These are phyloP conservation scores for Amphiprion clarkii DNA, from an alignment of 2,797 vertebrate genomes.

Conservation along the genomic window DNA sequence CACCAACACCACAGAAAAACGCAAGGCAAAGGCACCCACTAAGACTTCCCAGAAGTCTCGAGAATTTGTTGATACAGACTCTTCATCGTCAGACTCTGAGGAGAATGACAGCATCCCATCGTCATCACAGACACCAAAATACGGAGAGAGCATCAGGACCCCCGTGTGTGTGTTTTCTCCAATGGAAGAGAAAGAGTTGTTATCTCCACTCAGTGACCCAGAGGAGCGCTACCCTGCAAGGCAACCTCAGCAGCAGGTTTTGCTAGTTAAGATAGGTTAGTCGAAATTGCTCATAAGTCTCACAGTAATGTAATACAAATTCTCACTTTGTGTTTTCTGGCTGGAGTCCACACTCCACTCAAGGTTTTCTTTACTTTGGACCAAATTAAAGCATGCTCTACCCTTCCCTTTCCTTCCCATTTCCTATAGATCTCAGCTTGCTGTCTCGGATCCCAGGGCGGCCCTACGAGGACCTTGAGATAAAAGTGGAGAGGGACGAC, in stretches of 20 bases:
- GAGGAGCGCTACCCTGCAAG: conserved; percentile 91
- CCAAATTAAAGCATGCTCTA: conserved; percentile 9
- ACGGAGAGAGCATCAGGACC: conserved; percentile 94
- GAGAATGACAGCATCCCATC: conserved; percentile 97
- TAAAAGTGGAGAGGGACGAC: conserved; percentile 92
- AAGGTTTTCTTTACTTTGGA: conserved; percentile 33
- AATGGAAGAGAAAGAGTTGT: conserved; percentile 96
- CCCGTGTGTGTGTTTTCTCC: conserved; percentile 93
- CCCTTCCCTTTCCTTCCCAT: conserved; percentile 40
- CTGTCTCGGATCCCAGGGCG: conserved; percentile 94
- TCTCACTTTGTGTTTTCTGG: background rate
- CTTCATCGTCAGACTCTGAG: conserved; percentile 98
- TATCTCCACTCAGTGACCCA: conserved; percentile 96
- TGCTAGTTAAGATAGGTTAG: conserved; percentile 94
- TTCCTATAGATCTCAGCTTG: conserved; percentile 90
- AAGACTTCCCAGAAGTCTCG: conserved; percentile 95
- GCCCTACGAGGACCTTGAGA: conserved; percentile 91
- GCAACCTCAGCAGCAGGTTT: conserved; percentile 84
- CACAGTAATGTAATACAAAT: background rate
- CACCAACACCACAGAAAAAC: conserved; percentile 85
- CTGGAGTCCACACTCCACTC: background rate
- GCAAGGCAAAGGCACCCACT: conserved; percentile 91
- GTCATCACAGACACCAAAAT: conserved; percentile 97
- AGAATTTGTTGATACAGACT: conserved; percentile 96
- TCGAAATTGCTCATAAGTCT: background rate